Evolutionary conservation across 2,113 vertebrate genomes (phyloP).

Genomic region (Daubentonia madagascariensis): DNA sequence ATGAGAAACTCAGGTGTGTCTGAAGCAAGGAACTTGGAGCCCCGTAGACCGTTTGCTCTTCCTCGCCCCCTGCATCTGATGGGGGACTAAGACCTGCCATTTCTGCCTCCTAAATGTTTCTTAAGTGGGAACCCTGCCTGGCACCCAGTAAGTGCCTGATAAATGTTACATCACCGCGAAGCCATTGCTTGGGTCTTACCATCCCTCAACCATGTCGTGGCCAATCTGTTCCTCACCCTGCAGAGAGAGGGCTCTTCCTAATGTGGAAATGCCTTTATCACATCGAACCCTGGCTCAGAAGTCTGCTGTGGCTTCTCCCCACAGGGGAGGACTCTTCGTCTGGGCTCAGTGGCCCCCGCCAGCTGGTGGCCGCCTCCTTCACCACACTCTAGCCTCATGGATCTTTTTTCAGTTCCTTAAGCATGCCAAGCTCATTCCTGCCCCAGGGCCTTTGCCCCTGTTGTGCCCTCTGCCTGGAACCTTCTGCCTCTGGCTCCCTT

Average conservation of each 20-base stretch:
- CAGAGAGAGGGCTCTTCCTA: neutral
- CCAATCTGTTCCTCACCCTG: neutral
- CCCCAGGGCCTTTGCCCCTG: neutral
- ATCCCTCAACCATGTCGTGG: rapidly evolving
- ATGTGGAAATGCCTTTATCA: neutral
- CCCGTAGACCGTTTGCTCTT: neutral
- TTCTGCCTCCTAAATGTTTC: neutral
- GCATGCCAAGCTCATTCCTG: neutral
- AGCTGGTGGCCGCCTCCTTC: neutral
- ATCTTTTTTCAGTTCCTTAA: neutral
- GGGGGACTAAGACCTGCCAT: neutral
- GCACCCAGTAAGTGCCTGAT: neutral
- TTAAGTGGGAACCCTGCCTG: rapidly evolving
- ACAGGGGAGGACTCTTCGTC: rapidly evolving
- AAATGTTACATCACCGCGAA: neutral
- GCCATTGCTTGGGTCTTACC: rapidly evolving
- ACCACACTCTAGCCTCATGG: rapidly evolving
- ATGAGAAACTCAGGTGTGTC: rapidly evolving
- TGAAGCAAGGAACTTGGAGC: rapidly evolving
- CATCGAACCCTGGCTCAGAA: neutral
- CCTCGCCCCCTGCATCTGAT: neutral
- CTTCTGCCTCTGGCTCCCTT: neutral
- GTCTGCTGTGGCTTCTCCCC: neutral
- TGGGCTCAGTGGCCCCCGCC: rapidly evolving
- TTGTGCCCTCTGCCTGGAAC: neutral